These are phyloP conservation scores for Lagorchestes hirsutus DNA, from an alignment of 2,797 vertebrate genomes.

Conservation along the genomic window DNA sequence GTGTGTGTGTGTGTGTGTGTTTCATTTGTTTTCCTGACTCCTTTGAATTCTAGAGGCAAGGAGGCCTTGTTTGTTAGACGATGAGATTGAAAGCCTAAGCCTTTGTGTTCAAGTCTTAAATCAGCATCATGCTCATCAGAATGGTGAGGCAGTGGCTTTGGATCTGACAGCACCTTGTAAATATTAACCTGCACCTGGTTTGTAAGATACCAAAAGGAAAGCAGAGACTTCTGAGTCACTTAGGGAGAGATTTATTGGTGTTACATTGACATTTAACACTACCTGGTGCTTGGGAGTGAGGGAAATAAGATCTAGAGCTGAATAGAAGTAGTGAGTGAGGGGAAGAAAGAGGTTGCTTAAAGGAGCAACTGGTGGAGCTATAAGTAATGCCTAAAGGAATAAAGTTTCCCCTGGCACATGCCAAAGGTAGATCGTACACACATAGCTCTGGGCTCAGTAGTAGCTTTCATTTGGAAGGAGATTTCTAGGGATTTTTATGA, in stretches of 20 bases:
- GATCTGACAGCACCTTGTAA: not conserved
- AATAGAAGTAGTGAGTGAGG: not conserved
- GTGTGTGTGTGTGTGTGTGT: not conserved
- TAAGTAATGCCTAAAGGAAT: not conserved
- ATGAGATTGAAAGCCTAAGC: not conserved
- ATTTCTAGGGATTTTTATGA: not conserved
- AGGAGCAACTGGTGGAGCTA: not conserved
- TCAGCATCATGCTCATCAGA: not conserved
- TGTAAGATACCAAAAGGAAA: not conserved
- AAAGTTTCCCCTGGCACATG: not conserved
- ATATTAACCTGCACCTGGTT: not conserved
- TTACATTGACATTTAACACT: not conserved
- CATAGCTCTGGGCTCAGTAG: not conserved
- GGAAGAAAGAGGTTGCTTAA: not conserved
- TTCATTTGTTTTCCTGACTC: not conserved
- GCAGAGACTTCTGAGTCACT: not conserved
- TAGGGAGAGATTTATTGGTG: not conserved
- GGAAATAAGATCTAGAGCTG: not conserved
- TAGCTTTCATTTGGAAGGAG: not conserved
- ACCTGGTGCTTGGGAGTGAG: not conserved
- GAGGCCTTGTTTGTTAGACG: not conserved
- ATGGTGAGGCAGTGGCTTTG: not conserved
- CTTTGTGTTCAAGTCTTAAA: not conserved
- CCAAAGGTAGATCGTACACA: not conserved
- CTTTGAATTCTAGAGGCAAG: not conserved